Base-by-base conservation (phyloP, 2,888 invertebrate species). In the Drosophila paramelanica region DNA sequence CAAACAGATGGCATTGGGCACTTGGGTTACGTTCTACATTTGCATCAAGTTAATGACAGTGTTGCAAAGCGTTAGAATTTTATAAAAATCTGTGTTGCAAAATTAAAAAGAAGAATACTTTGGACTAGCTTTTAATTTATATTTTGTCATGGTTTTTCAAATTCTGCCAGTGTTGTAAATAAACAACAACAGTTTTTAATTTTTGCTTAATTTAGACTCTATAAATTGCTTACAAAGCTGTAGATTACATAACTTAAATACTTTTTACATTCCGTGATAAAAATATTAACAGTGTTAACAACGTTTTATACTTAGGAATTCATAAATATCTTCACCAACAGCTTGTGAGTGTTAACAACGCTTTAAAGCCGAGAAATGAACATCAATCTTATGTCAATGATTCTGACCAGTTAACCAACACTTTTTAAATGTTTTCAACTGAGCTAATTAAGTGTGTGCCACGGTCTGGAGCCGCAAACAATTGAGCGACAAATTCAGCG, bases 401-500 rank as follows among this genome's bases (percentile, higher is more conserved):
- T 13, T 13, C 41, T 46, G 46, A 2, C 42, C 6, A 55, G 43
- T 49, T 20, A 14, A 6, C 8, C 11, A 3, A 8, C 5, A 11
- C 20, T 7, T 7, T 46, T 56, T 56, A 46, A 56, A 38, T 36
- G 20, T 27, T 5, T 36, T 13, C 13, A 36, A 4, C 36, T 13
- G 5, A 46, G 65, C 68, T 84, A 79, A 81, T 81, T 81, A 84
- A 64, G 73, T 31, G 47, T 42, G 41, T 53, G 38, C 46, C 43
- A 42, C 52, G 11, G 23, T 36, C 27, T 33, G 23, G 39, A 43
- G 1, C 20, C 57, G 55, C 49, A 47, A 71, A 77, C 82, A 85
- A 85, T 62, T 58, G 45, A 64, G 58, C 74, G 69, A 85, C 85
- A 81, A 81, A 77, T 77, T 58, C 65, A 65, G 60, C 73, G 68